These are phyloP conservation scores for Argyra leucocephala DNA, from an alignment of 2,888 invertebrate species.

Conservation along the genomic window DNA sequence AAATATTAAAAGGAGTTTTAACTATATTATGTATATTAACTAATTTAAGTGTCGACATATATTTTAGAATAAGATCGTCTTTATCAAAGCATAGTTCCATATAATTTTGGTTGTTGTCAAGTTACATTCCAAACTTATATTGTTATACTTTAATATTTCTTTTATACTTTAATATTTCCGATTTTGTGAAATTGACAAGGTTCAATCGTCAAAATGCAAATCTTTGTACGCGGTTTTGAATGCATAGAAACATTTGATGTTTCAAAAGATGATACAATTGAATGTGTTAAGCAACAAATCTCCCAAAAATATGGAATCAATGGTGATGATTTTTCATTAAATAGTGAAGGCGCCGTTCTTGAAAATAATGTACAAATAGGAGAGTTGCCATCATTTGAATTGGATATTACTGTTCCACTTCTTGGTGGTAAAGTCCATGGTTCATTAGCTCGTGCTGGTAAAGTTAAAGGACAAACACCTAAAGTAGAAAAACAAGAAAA, in stretches of 20 bases:
- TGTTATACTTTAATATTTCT: too few relatives aligned
- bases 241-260: slow-evolving; percentile 39
- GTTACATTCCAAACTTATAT: too few relatives aligned
- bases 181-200: background rate
- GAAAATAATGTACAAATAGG: slow-evolving; percentile 58
- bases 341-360: slow-evolving; percentile 56
- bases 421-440: slow-evolving; percentile 99
- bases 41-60: too few relatives aligned
- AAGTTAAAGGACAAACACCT: slow-evolving; percentile 99
- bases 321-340: slow-evolving; percentile 56
- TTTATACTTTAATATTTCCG: too few relatives aligned
- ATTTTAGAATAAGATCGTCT: too few relatives aligned
- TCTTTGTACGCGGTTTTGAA: slow-evolving; percentile 43
- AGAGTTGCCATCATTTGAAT: slow-evolving; percentile 55
- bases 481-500: slow-evolving; percentile 99
- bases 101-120: too few relatives aligned
- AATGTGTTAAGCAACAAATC: slow-evolving; percentile 39
- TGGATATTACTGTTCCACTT: slow-evolving; percentile 74
- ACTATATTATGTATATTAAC: too few relatives aligned
- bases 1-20: too few relatives aligned
- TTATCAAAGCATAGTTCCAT: too few relatives aligned
- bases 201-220: slow-evolving; percentile 35
- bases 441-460: slow-evolving; percentile 99
- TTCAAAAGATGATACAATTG: slow-evolving; percentile 38
- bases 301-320: slow-evolving; percentile 35